phyloP scores from a whole-genome alignment of 2,113 vertebrate genomes.

The Thalassarche chlororhynchos region DNA sequence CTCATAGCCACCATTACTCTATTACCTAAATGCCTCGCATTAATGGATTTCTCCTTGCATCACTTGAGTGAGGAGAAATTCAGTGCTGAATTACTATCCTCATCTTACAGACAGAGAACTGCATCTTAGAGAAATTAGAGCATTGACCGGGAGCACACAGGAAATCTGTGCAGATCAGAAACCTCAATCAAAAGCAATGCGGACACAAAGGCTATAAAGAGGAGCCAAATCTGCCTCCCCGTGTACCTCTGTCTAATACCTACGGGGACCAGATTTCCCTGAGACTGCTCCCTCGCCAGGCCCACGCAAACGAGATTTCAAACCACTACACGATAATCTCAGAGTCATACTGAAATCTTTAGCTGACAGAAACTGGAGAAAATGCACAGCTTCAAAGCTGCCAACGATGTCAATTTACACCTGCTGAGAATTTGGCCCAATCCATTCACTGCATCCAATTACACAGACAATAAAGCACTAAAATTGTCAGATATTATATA shows the following conservation, averaged over 20 bases:
- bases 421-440: background rate
- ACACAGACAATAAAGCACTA: background rate
- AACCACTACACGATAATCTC: background rate
- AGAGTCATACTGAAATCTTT: background rate
- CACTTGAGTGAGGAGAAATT: slow-evolving; percentile 1
- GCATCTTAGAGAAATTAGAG: background rate
- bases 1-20: background rate
- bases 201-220: background rate
- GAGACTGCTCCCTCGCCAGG: background rate
- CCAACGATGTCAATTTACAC: background rate
- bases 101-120: background rate
- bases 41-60: slow-evolving; percentile 28
- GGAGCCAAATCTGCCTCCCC: background rate
- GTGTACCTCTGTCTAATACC: background rate
- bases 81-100: background rate
- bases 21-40: background rate
- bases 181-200: background rate
- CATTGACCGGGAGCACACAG: background rate
- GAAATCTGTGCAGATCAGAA: background rate
- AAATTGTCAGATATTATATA: background rate
- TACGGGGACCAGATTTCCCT: background rate
- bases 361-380: background rate
- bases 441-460: background rate
- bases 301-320: background rate
- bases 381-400: background rate